These are phyloP conservation scores for Dromiciops gliroides DNA, from an alignment of 2,113 vertebrate genomes.

Conservation along the genomic window DNA sequence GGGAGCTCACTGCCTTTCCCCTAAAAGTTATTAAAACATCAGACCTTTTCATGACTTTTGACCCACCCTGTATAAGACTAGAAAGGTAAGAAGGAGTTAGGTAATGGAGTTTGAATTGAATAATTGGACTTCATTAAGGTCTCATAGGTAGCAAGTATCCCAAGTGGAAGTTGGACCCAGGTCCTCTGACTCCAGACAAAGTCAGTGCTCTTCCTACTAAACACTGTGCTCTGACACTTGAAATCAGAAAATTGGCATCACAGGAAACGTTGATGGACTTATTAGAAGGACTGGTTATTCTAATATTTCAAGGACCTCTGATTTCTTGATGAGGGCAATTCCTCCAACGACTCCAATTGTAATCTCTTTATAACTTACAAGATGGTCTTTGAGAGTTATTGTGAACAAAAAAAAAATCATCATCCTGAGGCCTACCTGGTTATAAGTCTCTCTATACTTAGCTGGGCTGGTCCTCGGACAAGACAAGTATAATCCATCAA, in stretches of 20 bases:
- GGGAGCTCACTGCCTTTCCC: too few species aligned
- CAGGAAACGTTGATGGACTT: background rate
- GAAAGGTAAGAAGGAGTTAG: background rate
- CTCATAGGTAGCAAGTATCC: background rate
- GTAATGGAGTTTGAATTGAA: background rate
- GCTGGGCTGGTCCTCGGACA: background rate
- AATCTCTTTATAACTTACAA: background rate
- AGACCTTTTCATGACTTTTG: too few species aligned
- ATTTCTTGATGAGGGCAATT: background rate
- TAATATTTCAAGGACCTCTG: background rate
- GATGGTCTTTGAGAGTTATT: background rate
- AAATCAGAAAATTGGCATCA: background rate
- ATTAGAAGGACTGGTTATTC: background rate
- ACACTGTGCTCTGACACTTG: background rate
- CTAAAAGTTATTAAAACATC: too few species aligned
- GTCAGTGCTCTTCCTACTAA: background rate
- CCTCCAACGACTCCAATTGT: background rate
- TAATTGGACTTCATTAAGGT: background rate
- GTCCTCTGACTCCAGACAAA: background rate
- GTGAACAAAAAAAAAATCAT: background rate
- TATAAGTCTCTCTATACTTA: background rate
- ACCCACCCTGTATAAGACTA: too few species aligned
- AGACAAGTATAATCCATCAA: background rate
- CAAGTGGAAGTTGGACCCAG: background rate
- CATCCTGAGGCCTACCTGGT: background rate